These are phyloP conservation scores for Patella pellucida DNA, from an alignment of 2,888 invertebrate species.

Conservation along the genomic window DNA sequence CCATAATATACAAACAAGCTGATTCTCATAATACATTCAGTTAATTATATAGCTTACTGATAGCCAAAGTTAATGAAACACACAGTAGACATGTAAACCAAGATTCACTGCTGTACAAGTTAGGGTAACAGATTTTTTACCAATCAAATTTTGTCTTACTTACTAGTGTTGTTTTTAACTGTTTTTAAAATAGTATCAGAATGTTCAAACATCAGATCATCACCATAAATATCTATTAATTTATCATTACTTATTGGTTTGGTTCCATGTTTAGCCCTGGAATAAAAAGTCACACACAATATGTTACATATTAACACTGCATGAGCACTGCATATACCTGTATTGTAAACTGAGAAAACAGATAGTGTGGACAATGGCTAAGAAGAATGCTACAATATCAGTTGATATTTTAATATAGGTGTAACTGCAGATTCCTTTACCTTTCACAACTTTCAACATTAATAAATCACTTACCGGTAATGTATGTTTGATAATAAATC, in stretches of 20 bases:
- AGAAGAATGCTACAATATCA: background rate
- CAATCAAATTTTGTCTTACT: background rate
- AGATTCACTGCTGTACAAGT: no score
- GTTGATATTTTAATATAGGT: background rate
- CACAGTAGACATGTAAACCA: no score
- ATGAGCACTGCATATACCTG: background rate
- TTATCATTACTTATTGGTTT: conserved; percentile 74
- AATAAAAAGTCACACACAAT: conserved; percentile 12
- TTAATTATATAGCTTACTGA: no score
- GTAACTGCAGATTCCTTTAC: background rate
- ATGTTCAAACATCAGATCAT: conserved; percentile 71
- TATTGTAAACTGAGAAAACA: no score
- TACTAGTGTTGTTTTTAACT: conserved; percentile 47
- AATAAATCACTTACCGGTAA: no score
- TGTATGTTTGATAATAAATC: background rate
- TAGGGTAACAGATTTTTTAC: no score
- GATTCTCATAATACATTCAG: no score
- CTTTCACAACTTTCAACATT: no score
- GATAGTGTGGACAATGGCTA: no score
- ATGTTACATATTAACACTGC: conserved; percentile 13
- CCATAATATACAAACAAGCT: no score
- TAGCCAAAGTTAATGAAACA: no score
- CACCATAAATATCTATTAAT: conserved; percentile 76
- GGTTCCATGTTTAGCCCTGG: conserved; percentile 78
- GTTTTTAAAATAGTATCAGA: conserved; percentile 50